Base-by-base conservation (phyloP, 1,140 invertebrate genomes). In the Glomeris maerens region DNA sequence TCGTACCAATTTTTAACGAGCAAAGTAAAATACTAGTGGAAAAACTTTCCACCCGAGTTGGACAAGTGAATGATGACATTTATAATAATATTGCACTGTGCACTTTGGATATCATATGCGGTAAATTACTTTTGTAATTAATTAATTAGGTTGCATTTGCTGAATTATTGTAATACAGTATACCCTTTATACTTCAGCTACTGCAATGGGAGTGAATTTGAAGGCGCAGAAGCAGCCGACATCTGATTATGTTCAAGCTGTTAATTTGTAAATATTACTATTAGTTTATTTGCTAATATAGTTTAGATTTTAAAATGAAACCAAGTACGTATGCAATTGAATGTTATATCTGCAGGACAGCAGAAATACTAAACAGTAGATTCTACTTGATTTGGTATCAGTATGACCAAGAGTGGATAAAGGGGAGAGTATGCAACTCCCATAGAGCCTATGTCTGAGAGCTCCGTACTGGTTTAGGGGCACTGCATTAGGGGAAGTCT, bases 1-100 rank as follows among this genome's bases (percentile, higher is more conserved):
- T 92, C 60, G 60, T 88, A 5, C 77, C 79, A 22, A 75, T 90
- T 1, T 88, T 94, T 64, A 80, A 81, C 56, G 78, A 83, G 53
- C 83, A 91, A 57, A 72, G 78, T 27, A 64, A 73, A 2, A 70
- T 77, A 17, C 67, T 93, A 45, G 71, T 80, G 2, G 38, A 5
- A 0, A 62, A 76, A 3, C 17, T 46, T 14, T 14, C 5, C 13
- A 4, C 78, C 79, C 57, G 60, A 94, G 49, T 21, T 27, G 59
- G 70, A 28, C 60, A 55, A 42, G 51, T 60, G 10, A 56, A 52
- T 22, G 57, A 68, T 26, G 66, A 76, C 57, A 64, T 77, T 17
- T 73, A 68, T 49, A 66, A 68, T 10, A 56, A 65, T 22, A 62
- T 77, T 17, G 71, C 70, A 14, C 58, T 68, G 1, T 76, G 74